phyloP scores from a whole-genome alignment of 2,888 invertebrate species.

The Melanostoma scalare region DNA sequence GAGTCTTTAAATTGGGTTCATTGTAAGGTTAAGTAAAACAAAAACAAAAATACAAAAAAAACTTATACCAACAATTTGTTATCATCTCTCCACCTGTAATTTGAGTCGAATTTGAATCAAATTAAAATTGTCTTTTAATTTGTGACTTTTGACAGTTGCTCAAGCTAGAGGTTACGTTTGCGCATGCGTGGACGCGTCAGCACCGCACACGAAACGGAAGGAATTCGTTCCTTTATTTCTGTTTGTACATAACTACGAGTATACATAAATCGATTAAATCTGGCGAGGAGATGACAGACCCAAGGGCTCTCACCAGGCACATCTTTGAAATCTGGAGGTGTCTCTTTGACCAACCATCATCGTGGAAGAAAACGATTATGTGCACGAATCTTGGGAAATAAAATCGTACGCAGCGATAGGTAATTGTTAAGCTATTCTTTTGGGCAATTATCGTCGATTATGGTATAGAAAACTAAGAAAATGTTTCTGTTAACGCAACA shows the following conservation, averaged over 20 bases:
- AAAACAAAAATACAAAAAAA: not conserved
- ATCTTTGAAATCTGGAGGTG: constrained; percentile 26
- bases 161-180: not conserved
- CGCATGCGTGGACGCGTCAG: not conserved
- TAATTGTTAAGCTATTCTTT: constrained; percentile 56
- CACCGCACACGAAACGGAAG: constrained; percentile 42
- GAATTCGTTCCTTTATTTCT: constrained; percentile 13
- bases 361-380: constrained; percentile 42
- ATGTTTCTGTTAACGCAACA: constrained; percentile 17
- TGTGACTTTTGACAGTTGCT: constrained; percentile 44
- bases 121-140: constrained; percentile 47
- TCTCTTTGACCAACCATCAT: constrained; percentile 1
- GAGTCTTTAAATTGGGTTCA: constrained; percentile 19
- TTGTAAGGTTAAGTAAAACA: constrained; percentile 8
- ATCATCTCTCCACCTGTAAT: constrained; percentile 42
- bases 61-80: constrained; percentile 13
- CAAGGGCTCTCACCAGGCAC: not conserved
- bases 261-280: constrained; percentile 59
- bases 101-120: constrained; percentile 8
- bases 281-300: constrained; percentile 47
- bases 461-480: constrained; percentile 20
- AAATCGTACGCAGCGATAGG: constrained; percentile 15
- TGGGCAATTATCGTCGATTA: constrained; percentile 63
- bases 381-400: constrained; percentile 56
- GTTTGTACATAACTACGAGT: too few species aligned